A percentile compares a stretch with the other conserved stretches of the same genome.
Evolutionary conservation across 2,797 vertebrate species (phyloP).

Genomic region (Poecilia wingei): DNA sequence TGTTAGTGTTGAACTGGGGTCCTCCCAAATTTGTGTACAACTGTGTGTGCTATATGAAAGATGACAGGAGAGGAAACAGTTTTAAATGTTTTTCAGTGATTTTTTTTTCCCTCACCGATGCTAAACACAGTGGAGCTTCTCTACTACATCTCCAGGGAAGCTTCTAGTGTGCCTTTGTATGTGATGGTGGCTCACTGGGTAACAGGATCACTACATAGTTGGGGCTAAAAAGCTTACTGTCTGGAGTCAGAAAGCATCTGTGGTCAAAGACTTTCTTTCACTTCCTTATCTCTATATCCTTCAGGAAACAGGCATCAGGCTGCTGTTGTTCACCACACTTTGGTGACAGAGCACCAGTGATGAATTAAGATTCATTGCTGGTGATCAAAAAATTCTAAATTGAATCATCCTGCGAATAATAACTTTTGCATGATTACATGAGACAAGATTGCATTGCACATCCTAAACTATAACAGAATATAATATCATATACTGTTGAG

Average conservation of each 20-base stretch:
- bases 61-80: not conserved
- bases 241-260: conserved; percentile 83
- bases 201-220: conserved; percentile 84
- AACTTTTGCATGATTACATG: not conserved
- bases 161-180: conserved; percentile 83
- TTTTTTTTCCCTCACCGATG: conserved; percentile 55
- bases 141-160: conserved; percentile 80
- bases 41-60: conserved; percentile 1
- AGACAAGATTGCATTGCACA: not conserved
- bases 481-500: not conserved
- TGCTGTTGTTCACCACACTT: conserved; percentile 7
- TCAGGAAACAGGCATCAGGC: conserved; percentile 52
- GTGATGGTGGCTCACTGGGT: conserved; percentile 81
- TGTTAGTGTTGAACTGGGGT: not conserved
- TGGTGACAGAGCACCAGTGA: conserved; percentile 33
- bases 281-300: conserved; percentile 79
- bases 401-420: not conserved
- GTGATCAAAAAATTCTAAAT: not conserved
- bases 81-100: conserved; percentile 81
- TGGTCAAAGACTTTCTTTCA: conserved; percentile 76
- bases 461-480: not conserved
- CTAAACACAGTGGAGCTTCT: conserved; percentile 85
- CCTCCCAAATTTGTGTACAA: not conserved
- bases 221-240: conserved; percentile 83
- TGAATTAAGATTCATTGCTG: not conserved